Evolutionary conservation across 2,888 invertebrate genomes (phyloP), one percentile per base, ranked within the genome.

Genomic region (Pachycephus smyrnensis): DNA sequence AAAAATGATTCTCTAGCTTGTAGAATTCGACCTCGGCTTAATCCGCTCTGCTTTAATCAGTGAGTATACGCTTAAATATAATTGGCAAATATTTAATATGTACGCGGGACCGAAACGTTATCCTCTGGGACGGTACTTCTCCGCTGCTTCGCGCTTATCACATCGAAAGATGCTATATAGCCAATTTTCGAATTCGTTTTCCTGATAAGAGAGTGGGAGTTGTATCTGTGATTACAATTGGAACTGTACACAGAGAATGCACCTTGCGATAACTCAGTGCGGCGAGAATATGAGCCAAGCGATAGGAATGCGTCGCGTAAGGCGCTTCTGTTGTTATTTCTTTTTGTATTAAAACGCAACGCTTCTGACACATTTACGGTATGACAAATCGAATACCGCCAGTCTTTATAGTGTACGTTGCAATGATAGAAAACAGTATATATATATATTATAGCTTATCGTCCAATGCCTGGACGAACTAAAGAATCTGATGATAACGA

Each of bases 271-370:
- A 71, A 71, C 31, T 31, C 71, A 31, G 40, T 40, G 40, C 37
- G 35, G 31, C 40, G 71, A 33, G 6, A 15, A 69, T 68, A 40
- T 86, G 86, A 87, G 80, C 80, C 79, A 83, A 79, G 81, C 79
- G 81, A 82, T 80, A 84, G 87, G 86, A 86, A 87, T 88, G 88
- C 82, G 82, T 80, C 77, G 75, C 79, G 80, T 82, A 80, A 84
- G 78, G 77, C 80, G 82, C 77, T 82, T 84, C 80, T 77, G 31
- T 71, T 33, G 71, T 71, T 71, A 4, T 71, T 71, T 71, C 32
- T 30, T 15, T 71, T 9, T 33, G 32, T 71, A 33, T 71, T 71
- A 71, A 71, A 71, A 33, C 71, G 12, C 23, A 71, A 71, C 71
- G 31, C 71, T 32, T 9, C 71, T 71, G 71, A 71, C 71, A 71